These are phyloP conservation scores for Taxidea taxus DNA, from an alignment of 2,113 vertebrate genomes.

Conservation along the genomic window DNA sequence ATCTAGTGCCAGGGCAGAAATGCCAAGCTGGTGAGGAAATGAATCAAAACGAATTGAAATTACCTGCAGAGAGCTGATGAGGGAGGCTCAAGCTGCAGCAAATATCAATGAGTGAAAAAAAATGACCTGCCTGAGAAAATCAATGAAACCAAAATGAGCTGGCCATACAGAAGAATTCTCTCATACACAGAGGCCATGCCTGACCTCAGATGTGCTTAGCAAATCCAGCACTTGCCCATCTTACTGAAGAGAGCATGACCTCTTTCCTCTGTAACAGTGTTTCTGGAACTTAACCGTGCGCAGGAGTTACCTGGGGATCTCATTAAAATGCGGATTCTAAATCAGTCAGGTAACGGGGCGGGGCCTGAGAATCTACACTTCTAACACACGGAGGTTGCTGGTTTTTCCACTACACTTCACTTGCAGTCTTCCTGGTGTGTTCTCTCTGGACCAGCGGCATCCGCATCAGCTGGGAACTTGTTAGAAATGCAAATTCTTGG, in stretches of 20 bases:
- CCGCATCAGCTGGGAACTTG: neutral
- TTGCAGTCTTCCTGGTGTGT: neutral
- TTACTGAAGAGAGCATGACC: neutral
- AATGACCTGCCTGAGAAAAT: slow-evolving; percentile 45
- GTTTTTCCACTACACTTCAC: neutral
- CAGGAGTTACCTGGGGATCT: neutral
- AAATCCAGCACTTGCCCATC: neutral
- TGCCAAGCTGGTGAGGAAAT: slow-evolving; percentile 34
- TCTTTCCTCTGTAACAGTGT: neutral
- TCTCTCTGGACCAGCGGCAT: neutral
- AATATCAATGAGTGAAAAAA: slow-evolving; percentile 40
- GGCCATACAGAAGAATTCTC: slow-evolving; percentile 17
- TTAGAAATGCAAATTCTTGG: neutral
- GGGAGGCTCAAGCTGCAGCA: neutral
- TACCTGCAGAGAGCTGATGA: slow-evolving; percentile 34
- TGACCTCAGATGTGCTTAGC: neutral
- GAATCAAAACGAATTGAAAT: slow-evolving; percentile 55
- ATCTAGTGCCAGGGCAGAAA: slow-evolving; percentile 10
- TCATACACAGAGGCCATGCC: neutral
- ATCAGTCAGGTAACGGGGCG: neutral
- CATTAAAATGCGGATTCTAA: neutral
- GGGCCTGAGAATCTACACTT: neutral
- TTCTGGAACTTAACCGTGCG: neutral
- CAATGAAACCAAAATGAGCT: slow-evolving; percentile 29
- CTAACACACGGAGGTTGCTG: neutral